Conservation (phyloP, 2,113 vertebrate species). For the Caracal caracal region DNA sequence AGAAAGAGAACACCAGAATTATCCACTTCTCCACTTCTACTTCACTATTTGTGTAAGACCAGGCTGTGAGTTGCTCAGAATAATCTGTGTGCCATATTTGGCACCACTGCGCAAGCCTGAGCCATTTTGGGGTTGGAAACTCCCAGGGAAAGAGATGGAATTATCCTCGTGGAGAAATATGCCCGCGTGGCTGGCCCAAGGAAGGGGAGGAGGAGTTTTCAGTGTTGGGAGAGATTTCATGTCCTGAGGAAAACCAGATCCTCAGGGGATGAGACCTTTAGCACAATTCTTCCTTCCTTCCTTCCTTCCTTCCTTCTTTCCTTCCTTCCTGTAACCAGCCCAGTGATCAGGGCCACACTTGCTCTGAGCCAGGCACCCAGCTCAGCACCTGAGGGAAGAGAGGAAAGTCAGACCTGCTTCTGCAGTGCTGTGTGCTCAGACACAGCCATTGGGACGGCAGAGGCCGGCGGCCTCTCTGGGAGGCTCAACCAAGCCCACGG, state of each 20-base stretch:
- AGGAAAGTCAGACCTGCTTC: background rate
- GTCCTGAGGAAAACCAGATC: background rate
- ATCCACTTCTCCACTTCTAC: background rate
- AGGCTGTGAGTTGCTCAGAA: constrained; percentile 45
- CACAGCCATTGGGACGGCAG: background rate
- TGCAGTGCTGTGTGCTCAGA: background rate
- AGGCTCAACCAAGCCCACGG: background rate
- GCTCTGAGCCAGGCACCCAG: background rate
- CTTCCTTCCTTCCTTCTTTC: too few species aligned
- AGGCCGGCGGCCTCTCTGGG: background rate
- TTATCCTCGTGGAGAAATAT: constrained; percentile 11
- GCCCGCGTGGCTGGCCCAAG: background rate
- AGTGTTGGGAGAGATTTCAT: background rate
- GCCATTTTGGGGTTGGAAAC: constrained; percentile 51
- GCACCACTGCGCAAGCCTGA: constrained; percentile 32
- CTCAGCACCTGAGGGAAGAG: background rate
- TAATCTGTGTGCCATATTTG: background rate
- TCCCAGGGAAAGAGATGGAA: constrained; percentile 9
- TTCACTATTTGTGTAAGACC: constrained; percentile 22
- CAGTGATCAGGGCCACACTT: background rate
- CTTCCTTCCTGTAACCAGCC: background rate
- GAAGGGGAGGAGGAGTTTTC: background rate
- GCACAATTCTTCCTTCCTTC: background rate
- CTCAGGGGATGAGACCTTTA: background rate
- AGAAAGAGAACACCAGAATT: constrained; percentile 21